These are phyloP conservation scores for Siphamia tubifer DNA, from an alignment of 2,113 vertebrate genomes.

Conservation along the genomic window DNA sequence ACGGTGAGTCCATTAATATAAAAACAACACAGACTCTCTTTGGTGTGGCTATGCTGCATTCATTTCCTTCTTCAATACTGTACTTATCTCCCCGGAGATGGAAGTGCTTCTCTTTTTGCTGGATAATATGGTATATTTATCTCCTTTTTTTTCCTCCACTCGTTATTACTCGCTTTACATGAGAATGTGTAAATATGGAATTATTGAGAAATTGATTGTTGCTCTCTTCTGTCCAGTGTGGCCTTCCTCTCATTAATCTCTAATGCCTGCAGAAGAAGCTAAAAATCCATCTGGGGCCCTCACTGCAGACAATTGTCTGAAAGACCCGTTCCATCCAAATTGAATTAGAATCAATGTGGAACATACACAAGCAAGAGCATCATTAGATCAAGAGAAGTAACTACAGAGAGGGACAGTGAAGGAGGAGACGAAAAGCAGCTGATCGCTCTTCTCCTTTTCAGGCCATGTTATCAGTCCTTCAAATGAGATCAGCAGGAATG, in stretches of 20 bases:
- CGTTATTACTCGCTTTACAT: constrained; percentile 42
- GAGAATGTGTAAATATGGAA: constrained; percentile 76
- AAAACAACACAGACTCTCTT: not conserved
- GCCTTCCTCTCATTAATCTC: constrained; percentile 78
- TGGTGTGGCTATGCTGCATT: constrained; percentile 2
- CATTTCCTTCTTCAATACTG: not conserved
- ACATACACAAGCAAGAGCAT: constrained; percentile 74
- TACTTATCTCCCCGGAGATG: constrained; percentile 5
- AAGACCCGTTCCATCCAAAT: constrained; percentile 79
- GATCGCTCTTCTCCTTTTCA: constrained; percentile 40
- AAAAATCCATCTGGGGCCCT: constrained; percentile 78
- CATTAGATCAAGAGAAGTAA: constrained; percentile 65
- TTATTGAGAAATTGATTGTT: constrained; percentile 75
- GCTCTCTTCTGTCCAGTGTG: constrained; percentile 56
- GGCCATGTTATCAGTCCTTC: constrained; percentile 27
- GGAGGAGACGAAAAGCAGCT: constrained; percentile 39
- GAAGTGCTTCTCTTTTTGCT: not conserved
- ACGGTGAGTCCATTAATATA: constrained; percentile 1
- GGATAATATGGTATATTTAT: not conserved
- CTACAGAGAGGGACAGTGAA: constrained; percentile 52
- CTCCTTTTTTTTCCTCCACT: not conserved
- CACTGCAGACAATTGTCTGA: constrained; percentile 79
- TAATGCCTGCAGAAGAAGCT: constrained; percentile 68
- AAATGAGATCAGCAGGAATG: constrained; percentile 26
- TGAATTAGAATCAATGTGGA: constrained; percentile 81